Evolutionary conservation across 2,113 vertebrate genomes (phyloP).

Genomic region (Periophthalmus modestus): DNA sequence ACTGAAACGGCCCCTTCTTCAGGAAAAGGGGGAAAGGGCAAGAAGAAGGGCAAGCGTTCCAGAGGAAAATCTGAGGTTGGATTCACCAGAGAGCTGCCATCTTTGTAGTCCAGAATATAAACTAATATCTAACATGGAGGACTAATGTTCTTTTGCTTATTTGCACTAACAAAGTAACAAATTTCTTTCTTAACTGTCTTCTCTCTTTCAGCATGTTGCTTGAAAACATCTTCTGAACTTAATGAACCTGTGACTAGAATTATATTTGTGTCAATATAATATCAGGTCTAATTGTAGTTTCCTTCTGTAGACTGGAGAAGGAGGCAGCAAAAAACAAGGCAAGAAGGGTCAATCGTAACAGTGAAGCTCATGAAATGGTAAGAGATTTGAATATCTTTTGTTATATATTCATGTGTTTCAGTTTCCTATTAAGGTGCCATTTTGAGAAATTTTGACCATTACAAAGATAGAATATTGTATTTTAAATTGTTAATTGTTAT

Average conservation of each 20-base stretch:
- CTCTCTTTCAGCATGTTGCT: constrained; percentile 42
- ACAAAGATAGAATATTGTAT: too few species aligned
- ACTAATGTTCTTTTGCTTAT: neutral
- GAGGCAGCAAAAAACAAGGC: constrained; percentile 81
- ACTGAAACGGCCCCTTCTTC: constrained; percentile 33
- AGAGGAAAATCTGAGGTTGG: constrained; percentile 70
- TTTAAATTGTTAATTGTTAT: too few species aligned
- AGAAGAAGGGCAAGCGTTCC: constrained; percentile 71
- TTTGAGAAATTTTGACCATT: too few species aligned
- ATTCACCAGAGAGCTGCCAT: constrained; percentile 15
- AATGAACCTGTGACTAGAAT: neutral
- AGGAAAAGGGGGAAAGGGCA: constrained; percentile 67
- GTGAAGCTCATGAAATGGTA: constrained; percentile 60
- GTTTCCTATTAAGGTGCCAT: too few species aligned
- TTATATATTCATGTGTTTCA: neutral
- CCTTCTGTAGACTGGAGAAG: constrained; percentile 78
- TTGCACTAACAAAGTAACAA: constrained; percentile 14
- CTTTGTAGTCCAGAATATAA: constrained; percentile 4
- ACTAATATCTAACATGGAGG: constrained; percentile 21
- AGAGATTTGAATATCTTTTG: neutral
- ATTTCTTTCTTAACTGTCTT: constrained; percentile 7
- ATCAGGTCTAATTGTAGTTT: neutral
- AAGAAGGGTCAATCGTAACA: constrained; percentile 90
- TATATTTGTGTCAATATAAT: neutral
- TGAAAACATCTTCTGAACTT: constrained; percentile 10